Evolutionary conservation across 2,797 vertebrate species (phyloP).

Genomic region (Danio jaintianensis): DNA sequence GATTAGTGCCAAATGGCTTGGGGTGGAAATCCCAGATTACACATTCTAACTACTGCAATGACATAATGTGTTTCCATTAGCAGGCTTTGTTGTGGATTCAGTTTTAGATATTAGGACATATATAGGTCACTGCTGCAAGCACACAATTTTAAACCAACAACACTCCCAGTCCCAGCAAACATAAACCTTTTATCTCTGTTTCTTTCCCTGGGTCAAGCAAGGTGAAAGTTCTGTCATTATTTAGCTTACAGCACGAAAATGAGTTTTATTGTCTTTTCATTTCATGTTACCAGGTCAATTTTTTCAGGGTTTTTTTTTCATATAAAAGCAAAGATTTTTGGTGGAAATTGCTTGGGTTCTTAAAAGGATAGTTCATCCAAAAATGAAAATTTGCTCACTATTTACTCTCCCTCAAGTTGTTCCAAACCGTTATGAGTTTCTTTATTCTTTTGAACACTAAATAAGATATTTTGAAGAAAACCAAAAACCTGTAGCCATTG

Average conservation of each 20-base stretch:
- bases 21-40: constrained; percentile 43
- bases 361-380: no score
- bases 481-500: no score
- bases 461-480: no score
- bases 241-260: not conserved
- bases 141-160: constrained; percentile 20
- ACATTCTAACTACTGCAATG: constrained; percentile 31
- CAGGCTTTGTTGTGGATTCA: constrained; percentile 29
- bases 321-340: no score
- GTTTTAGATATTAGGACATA: constrained; percentile 26
- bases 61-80: constrained; percentile 45
- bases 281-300: not conserved
- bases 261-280: not conserved
- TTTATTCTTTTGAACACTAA: no score
- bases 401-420: no score
- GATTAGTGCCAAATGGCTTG: constrained; percentile 27
- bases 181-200: constrained; percentile 18
- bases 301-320: no score
- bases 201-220: not conserved
- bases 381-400: no score
- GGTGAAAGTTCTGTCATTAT: not conserved
- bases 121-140: constrained; percentile 19
- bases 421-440: no score
- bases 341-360: no score
- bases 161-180: not conserved